Base-by-base conservation (phyloP, 2,113 vertebrate genomes). In the Clinocottus analis region DNA sequence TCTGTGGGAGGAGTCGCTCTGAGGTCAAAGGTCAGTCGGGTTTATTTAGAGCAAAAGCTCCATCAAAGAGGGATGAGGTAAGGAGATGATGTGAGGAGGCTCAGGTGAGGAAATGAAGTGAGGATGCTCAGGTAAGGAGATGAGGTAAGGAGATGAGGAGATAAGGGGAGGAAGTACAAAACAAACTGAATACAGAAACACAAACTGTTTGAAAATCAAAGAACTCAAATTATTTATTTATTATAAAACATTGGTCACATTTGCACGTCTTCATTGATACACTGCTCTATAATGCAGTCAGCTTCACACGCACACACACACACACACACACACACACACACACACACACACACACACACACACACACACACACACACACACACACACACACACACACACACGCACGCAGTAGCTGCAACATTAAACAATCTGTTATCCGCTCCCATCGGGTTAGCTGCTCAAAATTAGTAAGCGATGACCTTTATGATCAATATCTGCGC, bases 221-320 rank as follows among this genome's bases (percentile, higher is more conserved):
- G 1, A 10, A 71, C 65, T 81, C 70, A 43, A 12, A 82, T 65
- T 45, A 3, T 89, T 65, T 45, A 3, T 89, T 91, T 89, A 89
- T 86, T 85, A 76, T 62, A 77, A 89, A 89, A 70, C 66, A 65
- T 13, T 6, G 0, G 76, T 58, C 63, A 55, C 60, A 4, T 58
- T 81, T 71, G 61, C 67, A 73, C 56, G 65, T 67, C 39, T 29
- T 25, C 77, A 83, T 67, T 29, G 70, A 55, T 13, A 85, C 85
- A 75, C 83, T 45, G 65, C 67, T 83, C 6, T 62, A n/a, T 25
- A 35, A 47, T 37, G 68, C 77, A 68, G 49, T 69, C 61, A 25
- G 74, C n/a, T n/a, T n/a, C n/a, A n/a, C n/a, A n/a, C n/a, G n/a
- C n/a, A n/a, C n/a, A n/a, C n/a, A n/a, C n/a, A n/a, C n/a, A n/a